Evolutionary conservation across 2,888 invertebrate genomes (phyloP).

Genomic region (Andricus curvator): DNA sequence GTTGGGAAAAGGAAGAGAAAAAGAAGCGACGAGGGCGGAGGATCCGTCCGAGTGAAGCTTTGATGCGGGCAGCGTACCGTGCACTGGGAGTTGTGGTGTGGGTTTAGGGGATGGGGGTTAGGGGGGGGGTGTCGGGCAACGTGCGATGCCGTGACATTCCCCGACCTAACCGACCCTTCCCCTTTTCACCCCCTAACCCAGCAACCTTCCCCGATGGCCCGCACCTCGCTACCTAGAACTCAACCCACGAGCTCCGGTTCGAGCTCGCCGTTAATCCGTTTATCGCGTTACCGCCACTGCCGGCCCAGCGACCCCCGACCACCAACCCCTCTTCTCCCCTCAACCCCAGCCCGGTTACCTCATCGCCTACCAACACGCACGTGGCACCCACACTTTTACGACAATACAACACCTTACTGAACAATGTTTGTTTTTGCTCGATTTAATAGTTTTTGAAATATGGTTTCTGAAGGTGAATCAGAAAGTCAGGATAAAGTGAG

Average conservation of each 20-base stretch:
- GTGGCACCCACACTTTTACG: slow-evolving; percentile 42
- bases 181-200: slow-evolving; percentile 14
- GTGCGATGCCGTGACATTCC: slow-evolving; percentile 73
- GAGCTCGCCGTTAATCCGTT: slow-evolving; percentile 76
- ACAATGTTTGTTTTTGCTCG: background rate
- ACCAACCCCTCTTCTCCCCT: slow-evolving; percentile 38
- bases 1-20: slow-evolving; percentile 49
- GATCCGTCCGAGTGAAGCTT: slow-evolving; percentile 63
- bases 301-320: slow-evolving; percentile 62
- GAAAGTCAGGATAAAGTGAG: too few relatives aligned
- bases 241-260: slow-evolving; percentile 68
- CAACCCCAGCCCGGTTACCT: slow-evolving; percentile 50
- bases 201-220: slow-evolving; percentile 41
- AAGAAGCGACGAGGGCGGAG: slow-evolving; percentile 44
- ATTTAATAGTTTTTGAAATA: background rate
- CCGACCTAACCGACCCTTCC: slow-evolving; percentile 54
- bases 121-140: slow-evolving; percentile 64
- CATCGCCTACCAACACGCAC: slow-evolving; percentile 52
- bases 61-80: slow-evolving; percentile 62
- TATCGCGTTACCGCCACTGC: slow-evolving; percentile 76
- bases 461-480: too few relatives aligned
- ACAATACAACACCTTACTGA: slow-evolving; percentile 9
- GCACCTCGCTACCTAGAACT: slow-evolving; percentile 59
- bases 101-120: too few relatives aligned
- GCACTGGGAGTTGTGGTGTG: slow-evolving; percentile 51